Base-by-base conservation (phyloP, 92 coral and sea anemone species). In the Pocillopora grandis region DNA sequence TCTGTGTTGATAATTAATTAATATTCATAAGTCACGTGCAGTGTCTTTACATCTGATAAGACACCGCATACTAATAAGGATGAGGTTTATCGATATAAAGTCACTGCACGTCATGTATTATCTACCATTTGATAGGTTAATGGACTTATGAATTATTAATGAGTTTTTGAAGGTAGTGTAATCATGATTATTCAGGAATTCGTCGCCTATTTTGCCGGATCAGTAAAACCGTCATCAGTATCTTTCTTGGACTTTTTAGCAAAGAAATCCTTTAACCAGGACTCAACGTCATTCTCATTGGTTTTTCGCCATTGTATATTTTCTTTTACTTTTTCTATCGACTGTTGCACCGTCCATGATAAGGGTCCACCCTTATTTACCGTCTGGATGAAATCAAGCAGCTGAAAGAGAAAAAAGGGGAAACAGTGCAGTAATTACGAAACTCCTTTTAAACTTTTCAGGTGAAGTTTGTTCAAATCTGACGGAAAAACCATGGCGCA, bases 241-340 rank as follows among this genome's bases (percentile, higher is more conserved):
- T 49, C 56, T n/a, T 20, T n/a, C 17, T n/a, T 5, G n/a, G 19
- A 0, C 11, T 74, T 56, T 11, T 42, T 0, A 42, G 78, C 27
- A 15, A 74, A 56, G 33, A 66, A 76, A 7, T 66, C 17, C 66
- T 15, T 48, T 19, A 89, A 60, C 92, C 92, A 89, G 10, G 67
- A 42, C 23, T 79, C 81, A 0, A 89, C 76, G 63, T 72, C 89
- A 4, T 75, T 58, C 68, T 89, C 92, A 66, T 89, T 33, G 2
- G 72, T 85, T 72, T 80, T 76, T 13, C 92, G 76, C 92, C 92
- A 89, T 59, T 89, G 82, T 58, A 89, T 80, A 76, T 89, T 89
- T 19, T 68, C 70, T 61, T 85, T 80, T 14, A 89, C 89, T 36
- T 31, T 66, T 69, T 89, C 92, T 3, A 89, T 81, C 3, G 92